These are phyloP conservation scores for Sphaerophoria rueppellii DNA, from an alignment of 2,888 invertebrate species.

Conservation along the genomic window DNA sequence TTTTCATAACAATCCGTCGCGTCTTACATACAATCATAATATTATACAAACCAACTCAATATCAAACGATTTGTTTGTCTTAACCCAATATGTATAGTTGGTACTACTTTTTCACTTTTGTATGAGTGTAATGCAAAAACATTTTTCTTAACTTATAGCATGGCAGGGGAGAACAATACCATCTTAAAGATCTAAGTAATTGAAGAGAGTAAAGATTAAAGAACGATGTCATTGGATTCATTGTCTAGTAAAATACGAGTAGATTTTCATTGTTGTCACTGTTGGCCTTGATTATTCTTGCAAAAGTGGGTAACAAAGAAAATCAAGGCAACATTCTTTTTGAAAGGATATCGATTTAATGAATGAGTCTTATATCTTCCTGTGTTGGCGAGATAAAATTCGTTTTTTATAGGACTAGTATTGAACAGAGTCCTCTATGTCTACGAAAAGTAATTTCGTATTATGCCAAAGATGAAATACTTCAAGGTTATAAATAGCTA, in stretches of 20 bases:
- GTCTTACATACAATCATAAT: no score
- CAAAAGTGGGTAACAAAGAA: not conserved
- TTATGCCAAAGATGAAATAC: not conserved
- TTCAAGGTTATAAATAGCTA: not conserved
- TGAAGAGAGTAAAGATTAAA: not conserved
- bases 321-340: not conserved
- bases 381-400: not conserved
- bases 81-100: no score
- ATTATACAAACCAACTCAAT: no score
- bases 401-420: not conserved
- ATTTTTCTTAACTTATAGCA: no score
- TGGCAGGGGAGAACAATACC: no score
- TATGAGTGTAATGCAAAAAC: no score
- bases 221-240: conserved; percentile 2
- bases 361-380: not conserved
- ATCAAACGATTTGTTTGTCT: no score
- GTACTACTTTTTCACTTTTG: no score
- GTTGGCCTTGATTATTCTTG: not conserved
- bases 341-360: conserved; percentile 28
- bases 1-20: no score
- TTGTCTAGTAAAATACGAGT: not conserved
- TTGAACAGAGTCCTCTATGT: not conserved
- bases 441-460: not conserved
- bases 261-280: conserved; percentile 6
- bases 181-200: not conserved